Evolutionary conservation across 2,797 vertebrate species (phyloP), one percentile per base, ranked within the genome.

Genomic region (Sebastes taczanowskii): DNA sequence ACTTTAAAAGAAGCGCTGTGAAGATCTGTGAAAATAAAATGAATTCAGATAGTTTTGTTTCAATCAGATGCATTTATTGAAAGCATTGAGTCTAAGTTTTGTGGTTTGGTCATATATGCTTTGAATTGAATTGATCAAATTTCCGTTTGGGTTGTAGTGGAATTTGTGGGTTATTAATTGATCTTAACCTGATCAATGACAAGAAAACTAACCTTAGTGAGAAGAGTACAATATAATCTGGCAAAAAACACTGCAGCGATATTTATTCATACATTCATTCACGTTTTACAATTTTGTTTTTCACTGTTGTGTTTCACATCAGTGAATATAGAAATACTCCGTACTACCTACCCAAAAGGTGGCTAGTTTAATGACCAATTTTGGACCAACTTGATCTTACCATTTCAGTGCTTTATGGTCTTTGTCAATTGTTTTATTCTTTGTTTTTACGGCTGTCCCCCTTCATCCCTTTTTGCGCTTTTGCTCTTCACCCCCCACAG

Each of bases 401-500:
- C 6, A 27, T 72, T 52, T 32, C 14, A 25, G 6, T 52, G 11
- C 56, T 53, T 53, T 42, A 2, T 25, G 14, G 4, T 61, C 16
- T 42, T 25, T 71, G n/a, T 34, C n/a, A 60, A 52, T 49, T 49
- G 9, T 53, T 74, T 61, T 53, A 11, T 68, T 80, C 78, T 34
- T 35, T 56, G n/a, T 63, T 77, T 42, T 49, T 49, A 49, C 65
- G 35, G n/a, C 80, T 75, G 59, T 84, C 49, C 68, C 66, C 59
- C 71, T 89, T 86, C 53, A 77, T 83, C 71, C 64, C 63, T 77
- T 78, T 78, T 71, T 88, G 58, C 55, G 58, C 85, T 64, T 83
- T 65, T 76, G 72, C 59, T 82, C 86, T 90, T 88, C 76, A 72
- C 70, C 80, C 20, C 22, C 88, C 11, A 46, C 76, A 59, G 81